Evolutionary conservation across 2,888 invertebrate genomes (phyloP), one percentile per base, ranked within the genome.

Genomic region (Sialis lutaria): DNA sequence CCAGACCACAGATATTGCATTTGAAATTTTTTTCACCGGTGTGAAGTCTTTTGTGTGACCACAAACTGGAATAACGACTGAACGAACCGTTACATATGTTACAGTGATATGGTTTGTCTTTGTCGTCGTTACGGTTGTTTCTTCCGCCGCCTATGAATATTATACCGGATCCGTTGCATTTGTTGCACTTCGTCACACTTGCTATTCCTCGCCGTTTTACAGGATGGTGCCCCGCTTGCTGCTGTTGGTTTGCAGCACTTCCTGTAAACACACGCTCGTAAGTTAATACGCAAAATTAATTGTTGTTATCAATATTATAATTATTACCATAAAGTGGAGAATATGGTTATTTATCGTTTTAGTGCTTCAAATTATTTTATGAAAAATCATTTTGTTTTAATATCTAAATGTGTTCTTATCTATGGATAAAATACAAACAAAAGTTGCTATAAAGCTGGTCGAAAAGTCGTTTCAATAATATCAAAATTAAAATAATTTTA

Each of bases 41-140:
- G 64, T 89, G 88, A 53, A 89, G 69, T 58, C 88, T 81, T 66
- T 88, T 88, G 63, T 88, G 88, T 8, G 87, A 87, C 89, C 89
- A 89, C 48, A 89, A 67, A 46, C 86, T 87, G 37, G 87, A 87
- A 64, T 89, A 89, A 59, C 86, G 76, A 50, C 83, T 84, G 64
- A 84, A 84, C 8, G 83, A 77, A 12, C 73, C 85, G 47, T 87
- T 87, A 58, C 88, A 89, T 55, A 89, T 86, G 60, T 87, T 87
- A 65, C 88, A 88, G 59, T 85, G 85, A 64, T 86, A 88, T 2
- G 88, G 87, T 66, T 89, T 89, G 55, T 88, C 87, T 53, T 70
- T 74, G 45, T 72, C 67, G 56, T 68, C 69, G 56, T 73, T 74
- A 55, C 72, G 67, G 58, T 76, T 75, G 55, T 68, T 70, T 58